Conservation (phyloP, 2,113 vertebrate species). For the Columba livia region DNA sequence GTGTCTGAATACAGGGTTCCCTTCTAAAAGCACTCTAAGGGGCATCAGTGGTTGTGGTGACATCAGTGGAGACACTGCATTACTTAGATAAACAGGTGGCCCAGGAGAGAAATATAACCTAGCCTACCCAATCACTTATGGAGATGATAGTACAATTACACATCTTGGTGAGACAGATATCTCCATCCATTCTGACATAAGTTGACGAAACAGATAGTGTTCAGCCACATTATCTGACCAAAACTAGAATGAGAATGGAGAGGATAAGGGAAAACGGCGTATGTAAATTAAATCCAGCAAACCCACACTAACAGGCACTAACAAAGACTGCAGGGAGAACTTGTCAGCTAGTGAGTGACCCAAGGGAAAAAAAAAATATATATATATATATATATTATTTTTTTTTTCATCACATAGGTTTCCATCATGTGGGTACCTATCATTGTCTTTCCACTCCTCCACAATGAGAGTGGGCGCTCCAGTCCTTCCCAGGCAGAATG, state of each 20-base stretch:
- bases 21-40: not conserved
- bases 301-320: not conserved
- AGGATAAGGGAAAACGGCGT: not conserved
- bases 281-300: not conserved
- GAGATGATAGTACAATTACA: not conserved
- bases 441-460: not conserved
- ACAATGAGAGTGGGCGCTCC: fast-evolving
- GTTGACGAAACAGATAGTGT: not conserved
- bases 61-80: not conserved
- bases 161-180: not conserved
- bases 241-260: not conserved
- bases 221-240: not conserved
- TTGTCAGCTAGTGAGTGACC: not conserved
- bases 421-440: not conserved
- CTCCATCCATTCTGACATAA: not conserved
- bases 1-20: not conserved
- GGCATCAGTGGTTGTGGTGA: not conserved
- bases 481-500: not conserved
- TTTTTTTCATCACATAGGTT: not conserved
- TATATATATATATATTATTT: no score
- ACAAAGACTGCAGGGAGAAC: not conserved
- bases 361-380: not conserved
- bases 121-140: not conserved
- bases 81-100: not conserved
- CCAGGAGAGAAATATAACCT: not conserved